A percentile compares a stretch with the other conserved stretches of the same genome.
Conservation (phyloP, 2,113 vertebrate species). For the Paraplagusia blochii region DNA sequence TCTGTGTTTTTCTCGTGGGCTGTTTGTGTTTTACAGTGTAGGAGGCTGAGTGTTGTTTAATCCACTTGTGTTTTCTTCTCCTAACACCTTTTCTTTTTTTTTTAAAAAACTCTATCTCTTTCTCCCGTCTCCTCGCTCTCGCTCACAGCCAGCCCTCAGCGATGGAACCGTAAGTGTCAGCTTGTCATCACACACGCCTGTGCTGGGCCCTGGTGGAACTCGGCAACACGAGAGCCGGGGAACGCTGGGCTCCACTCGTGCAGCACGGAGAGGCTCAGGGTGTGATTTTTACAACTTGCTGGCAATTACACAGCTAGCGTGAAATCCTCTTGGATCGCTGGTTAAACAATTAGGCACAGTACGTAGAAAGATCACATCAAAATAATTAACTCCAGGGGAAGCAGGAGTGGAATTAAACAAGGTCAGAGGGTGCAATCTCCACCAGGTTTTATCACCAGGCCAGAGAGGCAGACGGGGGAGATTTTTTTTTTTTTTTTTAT, state of each 20-base stretch:
- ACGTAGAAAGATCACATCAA: slow-evolving; percentile 35
- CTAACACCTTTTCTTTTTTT: slow-evolving; percentile 6
- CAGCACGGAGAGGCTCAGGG: slow-evolving; percentile 11
- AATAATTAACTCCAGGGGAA: slow-evolving; percentile 25
- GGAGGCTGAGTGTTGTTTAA: slow-evolving; percentile 31
- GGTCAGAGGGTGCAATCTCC: slow-evolving; percentile 32
- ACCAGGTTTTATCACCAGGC: slow-evolving; percentile 17
- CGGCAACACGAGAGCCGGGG: slow-evolving; percentile 29
- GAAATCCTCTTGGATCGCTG: slow-evolving; percentile 18
- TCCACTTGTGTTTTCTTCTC: slow-evolving; percentile 30
- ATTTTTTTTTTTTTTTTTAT: slow-evolving; percentile 14
- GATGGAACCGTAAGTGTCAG: slow-evolving; percentile 69
- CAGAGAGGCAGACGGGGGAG: slow-evolving; percentile 7
- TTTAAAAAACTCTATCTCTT: too few species aligned
- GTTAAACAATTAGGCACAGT: slow-evolving; percentile 43
- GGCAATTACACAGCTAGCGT: slow-evolving; percentile 22
- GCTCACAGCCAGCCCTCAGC: slow-evolving; percentile 40
- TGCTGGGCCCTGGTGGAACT: slow-evolving; percentile 44
- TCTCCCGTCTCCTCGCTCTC: slow-evolving; percentile 48
- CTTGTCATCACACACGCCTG: slow-evolving; percentile 60
- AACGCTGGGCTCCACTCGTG: slow-evolving; percentile 28
- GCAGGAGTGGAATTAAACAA: slow-evolving; percentile 10
- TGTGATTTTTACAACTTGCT: slow-evolving; percentile 23
- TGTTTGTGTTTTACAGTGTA: slow-evolving; percentile 29
- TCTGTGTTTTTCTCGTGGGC: slow-evolving; percentile 21